These are phyloP conservation scores for Cherax destructor DNA, from an alignment of 1,140 invertebrate species.

Conservation along the genomic window DNA sequence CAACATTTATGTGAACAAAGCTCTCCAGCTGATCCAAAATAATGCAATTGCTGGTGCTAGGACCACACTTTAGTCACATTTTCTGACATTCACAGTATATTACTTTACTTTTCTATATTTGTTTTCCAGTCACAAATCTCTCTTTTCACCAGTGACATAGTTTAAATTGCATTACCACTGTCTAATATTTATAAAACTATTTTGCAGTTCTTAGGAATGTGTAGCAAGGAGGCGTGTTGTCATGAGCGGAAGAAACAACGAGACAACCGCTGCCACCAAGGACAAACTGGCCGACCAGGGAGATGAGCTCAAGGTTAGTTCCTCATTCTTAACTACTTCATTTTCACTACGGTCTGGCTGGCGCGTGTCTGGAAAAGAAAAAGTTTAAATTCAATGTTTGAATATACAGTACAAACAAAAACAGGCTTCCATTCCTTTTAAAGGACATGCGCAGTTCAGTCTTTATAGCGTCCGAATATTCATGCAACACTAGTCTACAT, in stretches of 20 bases:
- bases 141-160: not conserved
- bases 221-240: conserved; percentile 21
- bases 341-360: conserved; percentile 35
- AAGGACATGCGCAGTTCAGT: no score
- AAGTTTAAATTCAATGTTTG: no score
- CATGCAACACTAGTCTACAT: no score
- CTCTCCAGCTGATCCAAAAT: conserved; percentile 14
- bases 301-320: conserved; percentile 22
- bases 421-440: no score
- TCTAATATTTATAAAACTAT: conserved; percentile 7
- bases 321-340: conserved; percentile 34
- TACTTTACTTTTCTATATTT: not conserved
- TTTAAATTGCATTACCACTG: conserved; percentile 14
- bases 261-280: not conserved
- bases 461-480: no score
- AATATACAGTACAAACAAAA: no score
- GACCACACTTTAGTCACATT: not conserved
- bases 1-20: conserved; percentile 28
- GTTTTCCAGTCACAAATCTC: not conserved
- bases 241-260: conserved; percentile 17
- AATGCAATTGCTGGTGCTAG: conserved; percentile 16
- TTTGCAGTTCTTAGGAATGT: conserved; percentile 35
- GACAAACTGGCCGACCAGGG: conserved; percentile 4
- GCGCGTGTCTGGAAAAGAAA: conserved; percentile 12
- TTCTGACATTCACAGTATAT: not conserved